phyloP scores from a whole-genome alignment of 2,888 invertebrate genomes.

The Erynnis tages region DNA sequence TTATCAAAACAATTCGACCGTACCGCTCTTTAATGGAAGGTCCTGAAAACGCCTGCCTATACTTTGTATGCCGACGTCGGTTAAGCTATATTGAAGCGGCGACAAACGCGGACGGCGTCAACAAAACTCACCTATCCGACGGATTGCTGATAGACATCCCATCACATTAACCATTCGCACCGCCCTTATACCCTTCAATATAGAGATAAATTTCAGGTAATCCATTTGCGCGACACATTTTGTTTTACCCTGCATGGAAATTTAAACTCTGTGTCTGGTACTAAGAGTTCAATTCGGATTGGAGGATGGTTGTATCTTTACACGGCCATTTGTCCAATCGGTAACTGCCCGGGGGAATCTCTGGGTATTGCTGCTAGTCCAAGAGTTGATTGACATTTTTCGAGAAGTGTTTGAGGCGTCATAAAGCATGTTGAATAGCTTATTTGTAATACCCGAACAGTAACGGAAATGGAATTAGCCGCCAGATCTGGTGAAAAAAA shows the following conservation, averaged over 20 bases:
- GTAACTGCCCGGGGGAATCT: conserved; percentile 52
- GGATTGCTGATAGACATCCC: conserved; percentile 27
- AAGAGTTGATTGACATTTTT: too few relatives aligned
- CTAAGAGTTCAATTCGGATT: conserved; percentile 31
- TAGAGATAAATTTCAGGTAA: conserved; percentile 23
- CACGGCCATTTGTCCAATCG: conserved; percentile 43
- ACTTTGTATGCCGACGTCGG: conserved; percentile 20
- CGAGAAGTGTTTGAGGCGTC: too few relatives aligned
- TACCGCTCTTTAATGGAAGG: conserved; percentile 4
- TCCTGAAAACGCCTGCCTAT: conserved; percentile 5
- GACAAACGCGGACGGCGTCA: conserved; percentile 39
- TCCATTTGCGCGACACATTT: conserved; percentile 20
- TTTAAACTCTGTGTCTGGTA: neutral
- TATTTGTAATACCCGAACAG: too few relatives aligned
- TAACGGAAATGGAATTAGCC: too few relatives aligned
- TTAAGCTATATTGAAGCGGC: conserved; percentile 20
- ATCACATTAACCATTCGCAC: conserved; percentile 12
- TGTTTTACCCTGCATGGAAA: neutral
- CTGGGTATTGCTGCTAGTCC: conserved; percentile 62
- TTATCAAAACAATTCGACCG: neutral
- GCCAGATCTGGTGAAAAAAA: too few relatives aligned
- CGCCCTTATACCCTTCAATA: conserved; percentile 17
- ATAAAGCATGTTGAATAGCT: too few relatives aligned
- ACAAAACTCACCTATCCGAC: conserved; percentile 36
- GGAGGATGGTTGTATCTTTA: conserved; percentile 32